These are phyloP conservation scores for Acanthosepion pharaonis DNA, from an alignment of 2,888 invertebrate genomes.

Conservation along the genomic window DNA sequence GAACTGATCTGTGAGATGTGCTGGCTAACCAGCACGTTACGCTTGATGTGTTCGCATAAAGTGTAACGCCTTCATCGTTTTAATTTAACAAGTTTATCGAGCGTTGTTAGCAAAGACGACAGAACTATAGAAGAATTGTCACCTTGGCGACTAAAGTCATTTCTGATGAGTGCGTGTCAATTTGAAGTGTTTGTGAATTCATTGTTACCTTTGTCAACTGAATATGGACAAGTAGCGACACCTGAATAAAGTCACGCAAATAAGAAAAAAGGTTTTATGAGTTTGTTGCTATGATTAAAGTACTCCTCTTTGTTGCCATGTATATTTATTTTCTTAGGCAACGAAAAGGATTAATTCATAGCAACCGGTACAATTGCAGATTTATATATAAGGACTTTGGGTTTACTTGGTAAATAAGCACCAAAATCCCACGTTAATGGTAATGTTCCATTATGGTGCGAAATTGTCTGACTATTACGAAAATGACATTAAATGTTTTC, in stretches of 20 bases:
- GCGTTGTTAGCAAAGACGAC: background rate
- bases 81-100: background rate
- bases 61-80: background rate
- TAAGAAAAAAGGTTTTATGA: background rate
- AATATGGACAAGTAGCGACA: background rate
- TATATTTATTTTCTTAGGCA: too few relatives aligned
- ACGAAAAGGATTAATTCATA: too few relatives aligned
- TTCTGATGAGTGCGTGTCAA: background rate
- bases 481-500: too few relatives aligned
- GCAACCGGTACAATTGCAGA: too few relatives aligned
- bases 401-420: too few relatives aligned
- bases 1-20: background rate
- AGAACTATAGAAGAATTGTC: background rate
- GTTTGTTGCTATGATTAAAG: too few relatives aligned
- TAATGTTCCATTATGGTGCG: too few relatives aligned
- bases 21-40: background rate
- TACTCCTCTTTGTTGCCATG: too few relatives aligned
- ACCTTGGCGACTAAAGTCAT: background rate
- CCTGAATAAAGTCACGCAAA: background rate
- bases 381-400: too few relatives aligned
- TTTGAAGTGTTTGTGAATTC: background rate
- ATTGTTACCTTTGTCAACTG: background rate
- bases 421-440: too few relatives aligned
- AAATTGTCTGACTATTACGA: too few relatives aligned
- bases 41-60: background rate